Evolutionary conservation across 1,140 invertebrate species (phyloP).

Genomic region (Vanessa tameamea): DNA sequence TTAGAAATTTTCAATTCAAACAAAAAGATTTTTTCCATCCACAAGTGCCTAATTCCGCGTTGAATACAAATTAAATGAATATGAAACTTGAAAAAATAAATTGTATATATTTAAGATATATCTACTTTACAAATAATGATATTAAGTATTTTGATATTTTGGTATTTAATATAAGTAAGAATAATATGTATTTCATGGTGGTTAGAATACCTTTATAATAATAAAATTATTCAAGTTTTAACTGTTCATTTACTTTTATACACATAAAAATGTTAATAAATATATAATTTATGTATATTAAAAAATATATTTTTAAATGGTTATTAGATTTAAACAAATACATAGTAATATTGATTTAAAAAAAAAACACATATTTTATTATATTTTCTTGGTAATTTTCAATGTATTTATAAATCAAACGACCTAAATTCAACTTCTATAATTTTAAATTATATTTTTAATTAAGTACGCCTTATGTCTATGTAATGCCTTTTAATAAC

Average conservation of each 20-base stretch:
- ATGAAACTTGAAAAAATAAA: neutral
- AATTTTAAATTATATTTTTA: neutral
- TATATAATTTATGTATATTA: constrained; percentile 16
- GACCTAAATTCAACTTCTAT: neutral
- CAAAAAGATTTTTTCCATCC: neutral
- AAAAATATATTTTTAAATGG: constrained; percentile 6
- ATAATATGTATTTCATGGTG: too few relatives aligned
- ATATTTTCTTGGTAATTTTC: neutral
- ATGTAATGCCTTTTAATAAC: constrained; percentile 24
- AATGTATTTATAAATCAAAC: neutral
- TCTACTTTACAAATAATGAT: constrained; percentile 5
- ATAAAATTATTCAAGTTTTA: neutral
- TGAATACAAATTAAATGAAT: neutral
- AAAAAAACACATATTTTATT: neutral
- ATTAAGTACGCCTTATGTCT: constrained; percentile 17
- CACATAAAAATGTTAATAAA: neutral
- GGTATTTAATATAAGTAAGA: neutral
- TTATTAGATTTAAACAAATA: neutral
- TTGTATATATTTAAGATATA: constrained; percentile 9
- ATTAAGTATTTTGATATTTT: constrained; percentile 25
- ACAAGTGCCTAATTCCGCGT: neutral
- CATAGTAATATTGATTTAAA: neutral
- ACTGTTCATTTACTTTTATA: constrained; percentile 4
- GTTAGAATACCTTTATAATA: neutral
- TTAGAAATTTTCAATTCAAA: neutral